phyloP scores from a whole-genome alignment of 2,797 vertebrate species.

The Phalanger gymnotis region DNA sequence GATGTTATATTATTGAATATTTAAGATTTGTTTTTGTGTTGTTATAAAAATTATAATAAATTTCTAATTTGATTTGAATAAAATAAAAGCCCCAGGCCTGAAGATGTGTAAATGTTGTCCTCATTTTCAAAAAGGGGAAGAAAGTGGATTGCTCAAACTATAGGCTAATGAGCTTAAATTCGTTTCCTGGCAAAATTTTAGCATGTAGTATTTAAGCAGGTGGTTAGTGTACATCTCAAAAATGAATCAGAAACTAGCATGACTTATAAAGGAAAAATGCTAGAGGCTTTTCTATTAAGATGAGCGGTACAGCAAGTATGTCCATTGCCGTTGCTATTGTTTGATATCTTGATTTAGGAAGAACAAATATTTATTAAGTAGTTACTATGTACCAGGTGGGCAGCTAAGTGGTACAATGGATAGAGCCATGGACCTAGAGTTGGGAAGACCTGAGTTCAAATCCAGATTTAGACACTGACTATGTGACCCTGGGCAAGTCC shows the following conservation, averaged over 20 bases:
- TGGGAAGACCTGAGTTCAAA: background rate
- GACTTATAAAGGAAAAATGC: background rate
- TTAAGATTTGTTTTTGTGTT: background rate
- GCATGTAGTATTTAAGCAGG: background rate
- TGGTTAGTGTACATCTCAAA: background rate
- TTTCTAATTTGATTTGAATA: background rate
- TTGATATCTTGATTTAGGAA: background rate
- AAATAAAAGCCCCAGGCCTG: background rate
- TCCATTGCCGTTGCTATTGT: background rate
- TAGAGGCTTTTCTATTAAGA: background rate
- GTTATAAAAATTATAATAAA: background rate
- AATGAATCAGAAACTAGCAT: background rate
- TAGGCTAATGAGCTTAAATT: background rate
- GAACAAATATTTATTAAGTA: background rate
- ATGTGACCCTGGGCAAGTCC: background rate
- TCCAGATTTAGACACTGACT: background rate
- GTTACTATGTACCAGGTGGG: background rate
- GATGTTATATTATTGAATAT: background rate
- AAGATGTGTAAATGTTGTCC: background rate
- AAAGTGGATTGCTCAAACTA: background rate
- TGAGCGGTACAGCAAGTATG: background rate
- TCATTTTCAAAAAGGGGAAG: background rate
- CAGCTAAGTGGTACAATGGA: background rate
- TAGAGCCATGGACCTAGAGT: background rate
- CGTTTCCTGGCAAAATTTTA: background rate